phyloP scores from a whole-genome alignment of 1,140 invertebrate species.

The Drosophila oshimai region DNA sequence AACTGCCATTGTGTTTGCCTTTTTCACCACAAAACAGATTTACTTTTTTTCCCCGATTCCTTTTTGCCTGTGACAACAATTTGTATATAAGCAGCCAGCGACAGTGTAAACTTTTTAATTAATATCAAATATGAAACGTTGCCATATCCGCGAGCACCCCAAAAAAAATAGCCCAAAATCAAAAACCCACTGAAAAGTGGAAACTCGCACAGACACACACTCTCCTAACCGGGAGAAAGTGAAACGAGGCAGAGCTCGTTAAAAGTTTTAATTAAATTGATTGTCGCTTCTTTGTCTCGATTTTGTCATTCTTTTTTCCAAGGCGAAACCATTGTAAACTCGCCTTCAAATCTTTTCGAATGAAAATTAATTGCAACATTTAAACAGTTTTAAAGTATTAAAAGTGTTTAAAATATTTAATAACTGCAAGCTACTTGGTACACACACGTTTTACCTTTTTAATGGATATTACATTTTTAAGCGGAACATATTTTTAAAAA shows the following conservation, averaged over 20 bases:
- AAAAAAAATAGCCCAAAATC: conserved; percentile 26
- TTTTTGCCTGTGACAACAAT: conserved; percentile 52
- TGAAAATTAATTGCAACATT: conserved; percentile 14
- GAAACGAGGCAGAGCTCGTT: conserved; percentile 74
- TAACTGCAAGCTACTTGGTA: no score
- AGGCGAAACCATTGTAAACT: neutral
- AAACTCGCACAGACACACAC: no score
- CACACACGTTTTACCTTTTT: no score
- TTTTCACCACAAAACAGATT: conserved; percentile 46
- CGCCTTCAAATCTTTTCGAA: neutral
- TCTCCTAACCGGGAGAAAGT: conserved; percentile 47
- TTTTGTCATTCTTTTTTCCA: conserved; percentile 7
- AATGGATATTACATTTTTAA: no score
- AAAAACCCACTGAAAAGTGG: conserved; percentile 1
- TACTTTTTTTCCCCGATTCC: conserved; percentile 30
- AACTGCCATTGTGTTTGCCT: conserved; percentile 61
- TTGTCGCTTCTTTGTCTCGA: conserved; percentile 57
- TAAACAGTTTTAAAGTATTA: neutral
- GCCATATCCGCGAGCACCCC: conserved; percentile 40
- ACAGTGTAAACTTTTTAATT: conserved; percentile 76
- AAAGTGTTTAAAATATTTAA: neutral
- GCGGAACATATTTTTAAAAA: no score
- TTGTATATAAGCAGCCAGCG: conserved; percentile 62
- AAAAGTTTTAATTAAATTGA: conserved; percentile 81
- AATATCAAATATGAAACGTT: conserved; percentile 80